Conservation (phyloP, 2,888 invertebrate genomes). For the Apocheima hispidaria region DNA sequence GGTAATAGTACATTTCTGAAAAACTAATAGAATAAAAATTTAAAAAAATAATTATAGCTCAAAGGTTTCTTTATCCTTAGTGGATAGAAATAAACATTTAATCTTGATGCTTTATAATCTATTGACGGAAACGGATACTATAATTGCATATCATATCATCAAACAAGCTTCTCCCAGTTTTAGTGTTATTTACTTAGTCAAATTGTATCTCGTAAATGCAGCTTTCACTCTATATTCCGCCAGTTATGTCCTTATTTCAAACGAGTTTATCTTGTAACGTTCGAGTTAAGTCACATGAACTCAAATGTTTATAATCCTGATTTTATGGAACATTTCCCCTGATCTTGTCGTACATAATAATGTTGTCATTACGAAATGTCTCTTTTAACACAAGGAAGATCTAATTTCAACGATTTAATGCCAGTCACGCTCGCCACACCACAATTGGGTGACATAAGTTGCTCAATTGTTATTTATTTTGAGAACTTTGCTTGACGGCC, state of each 20-base stretch:
- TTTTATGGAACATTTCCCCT: constrained; percentile 37
- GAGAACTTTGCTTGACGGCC: constrained; percentile 54
- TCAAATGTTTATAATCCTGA: constrained; percentile 49
- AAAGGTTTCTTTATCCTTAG: not conserved
- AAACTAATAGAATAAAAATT: not conserved
- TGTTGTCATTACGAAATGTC: constrained; percentile 33
- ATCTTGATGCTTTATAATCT: constrained; percentile 10
- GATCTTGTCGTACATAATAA: constrained; percentile 36
- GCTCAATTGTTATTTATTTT: constrained; percentile 71
- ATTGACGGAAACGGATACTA: constrained; percentile 47
- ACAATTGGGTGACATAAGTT: constrained; percentile 69
- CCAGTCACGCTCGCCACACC: constrained; percentile 48
- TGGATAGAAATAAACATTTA: not conserved
- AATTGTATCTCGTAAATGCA: constrained; percentile 46
- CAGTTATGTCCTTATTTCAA: constrained; percentile 56
- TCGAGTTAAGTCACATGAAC: constrained; percentile 45
- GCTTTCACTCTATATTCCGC: constrained; percentile 56
- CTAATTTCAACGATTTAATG: constrained; percentile 59
- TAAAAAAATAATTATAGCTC: not conserved
- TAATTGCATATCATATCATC: constrained; percentile 40
- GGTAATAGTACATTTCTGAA: too few relatives aligned
- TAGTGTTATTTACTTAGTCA: constrained; percentile 35
- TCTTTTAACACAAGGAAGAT: constrained; percentile 43
- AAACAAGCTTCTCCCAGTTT: constrained; percentile 32
- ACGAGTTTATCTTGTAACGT: constrained; percentile 37